Evolutionary conservation across 2,888 invertebrate species (phyloP).

Genomic region (Aradus depressus): DNA sequence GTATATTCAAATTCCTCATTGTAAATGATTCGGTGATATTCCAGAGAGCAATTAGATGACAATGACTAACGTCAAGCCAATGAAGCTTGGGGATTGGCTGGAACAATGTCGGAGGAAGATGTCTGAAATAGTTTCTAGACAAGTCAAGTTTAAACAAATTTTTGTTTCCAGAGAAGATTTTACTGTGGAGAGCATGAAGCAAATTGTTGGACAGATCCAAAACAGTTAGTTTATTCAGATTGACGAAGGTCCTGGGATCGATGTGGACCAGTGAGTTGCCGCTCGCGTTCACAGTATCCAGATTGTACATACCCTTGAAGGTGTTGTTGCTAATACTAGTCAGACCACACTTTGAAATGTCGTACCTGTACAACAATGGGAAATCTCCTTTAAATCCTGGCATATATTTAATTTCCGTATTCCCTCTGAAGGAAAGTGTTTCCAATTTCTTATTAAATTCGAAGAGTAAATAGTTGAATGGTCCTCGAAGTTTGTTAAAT

Average conservation of each 20-base stretch:
- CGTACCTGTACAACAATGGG: constrained; percentile 55
- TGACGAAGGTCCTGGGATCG: constrained; percentile 40
- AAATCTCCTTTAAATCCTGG: constrained; percentile 34
- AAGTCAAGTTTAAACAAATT: constrained; percentile 55
- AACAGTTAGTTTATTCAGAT: constrained; percentile 49
- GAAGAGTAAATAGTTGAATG: constrained; percentile 55
- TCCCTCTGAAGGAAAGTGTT: constrained; percentile 44
- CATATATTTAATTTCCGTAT: constrained; percentile 25
- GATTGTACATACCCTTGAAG: constrained; percentile 57
- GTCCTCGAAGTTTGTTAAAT: constrained; percentile 51
- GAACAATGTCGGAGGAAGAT: constrained; percentile 56
- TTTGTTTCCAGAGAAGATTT: constrained; percentile 54
- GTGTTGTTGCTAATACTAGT: constrained; percentile 50
- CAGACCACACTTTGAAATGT: constrained; percentile 62
- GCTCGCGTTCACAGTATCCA: constrained; percentile 54
- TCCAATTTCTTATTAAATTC: constrained; percentile 54
- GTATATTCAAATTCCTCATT: constrained; percentile 43
- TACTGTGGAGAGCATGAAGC: constrained; percentile 47
- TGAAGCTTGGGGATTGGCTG: constrained; percentile 48
- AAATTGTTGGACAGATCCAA: constrained; percentile 62
- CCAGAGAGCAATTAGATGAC: constrained; percentile 55
- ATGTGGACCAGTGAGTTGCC: constrained; percentile 49
- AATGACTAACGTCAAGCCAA: constrained; percentile 59
- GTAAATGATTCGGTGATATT: constrained; percentile 38
- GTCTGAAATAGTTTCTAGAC: constrained; percentile 58